Evolutionary conservation across 2,888 invertebrate genomes (phyloP).

Genomic region (Teleogryllus oceanicus): DNA sequence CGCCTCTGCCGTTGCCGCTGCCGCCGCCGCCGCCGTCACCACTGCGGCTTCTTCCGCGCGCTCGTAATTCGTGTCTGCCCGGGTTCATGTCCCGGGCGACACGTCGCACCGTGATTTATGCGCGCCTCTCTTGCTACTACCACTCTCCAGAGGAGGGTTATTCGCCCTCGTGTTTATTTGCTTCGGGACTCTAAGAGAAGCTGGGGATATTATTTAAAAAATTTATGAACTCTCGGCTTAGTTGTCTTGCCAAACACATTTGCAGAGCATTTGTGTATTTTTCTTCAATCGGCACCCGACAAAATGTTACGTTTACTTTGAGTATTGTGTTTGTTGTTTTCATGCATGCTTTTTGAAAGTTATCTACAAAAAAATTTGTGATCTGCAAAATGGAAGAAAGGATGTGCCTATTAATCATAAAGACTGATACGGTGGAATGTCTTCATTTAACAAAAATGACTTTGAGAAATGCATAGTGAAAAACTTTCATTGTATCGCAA

Average conservation of each 20-base stretch:
- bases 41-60: neutral
- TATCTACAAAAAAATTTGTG: no score
- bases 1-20: neutral
- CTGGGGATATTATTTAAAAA: neutral
- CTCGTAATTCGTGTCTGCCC: neutral
- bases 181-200: neutral
- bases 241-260: neutral
- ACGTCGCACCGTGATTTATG: neutral
- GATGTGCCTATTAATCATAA: no score
- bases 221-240: constrained; percentile 3
- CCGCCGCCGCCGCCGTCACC: neutral
- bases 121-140: neutral
- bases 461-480: no score
- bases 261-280: neutral
- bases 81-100: constrained; percentile 6
- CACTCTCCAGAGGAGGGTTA: neutral
- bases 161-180: constrained; percentile 9
- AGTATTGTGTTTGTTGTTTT: no score
- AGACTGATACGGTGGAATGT: no score
- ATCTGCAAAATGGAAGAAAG: no score
- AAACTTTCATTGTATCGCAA: no score
- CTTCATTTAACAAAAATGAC: no score
- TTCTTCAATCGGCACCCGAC: neutral
- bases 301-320: no score
- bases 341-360: no score